These are phyloP conservation scores for Drosophila imparisetae DNA, from an alignment of 2,888 invertebrate species.

Conservation along the genomic window DNA sequence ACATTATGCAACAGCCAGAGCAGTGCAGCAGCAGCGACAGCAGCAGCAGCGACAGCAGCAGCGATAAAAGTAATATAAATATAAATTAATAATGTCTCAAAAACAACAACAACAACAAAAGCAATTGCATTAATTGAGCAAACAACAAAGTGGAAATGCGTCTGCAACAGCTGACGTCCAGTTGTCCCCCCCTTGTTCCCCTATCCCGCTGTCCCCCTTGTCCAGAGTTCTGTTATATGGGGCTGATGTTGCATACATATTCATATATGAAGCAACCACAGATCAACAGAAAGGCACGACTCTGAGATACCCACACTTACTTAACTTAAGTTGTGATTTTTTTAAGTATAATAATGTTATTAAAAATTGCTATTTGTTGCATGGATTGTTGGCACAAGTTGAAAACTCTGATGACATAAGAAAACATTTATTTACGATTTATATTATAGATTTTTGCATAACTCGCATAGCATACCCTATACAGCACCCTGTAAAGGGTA, in stretches of 20 bases:
- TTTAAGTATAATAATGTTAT: too few relatives aligned
- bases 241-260: slow-evolving; percentile 32
- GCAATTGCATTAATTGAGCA: slow-evolving; percentile 81
- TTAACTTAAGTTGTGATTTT: too few relatives aligned
- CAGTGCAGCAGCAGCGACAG: slow-evolving; percentile 14
- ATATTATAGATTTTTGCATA: neutral
- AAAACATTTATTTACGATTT: neutral
- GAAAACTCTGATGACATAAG: too few relatives aligned
- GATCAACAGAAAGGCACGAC: neutral
- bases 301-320: slow-evolving; percentile 7
- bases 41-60: slow-evolving; percentile 35
- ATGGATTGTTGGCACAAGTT: neutral
- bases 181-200: neutral
- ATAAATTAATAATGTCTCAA: slow-evolving; percentile 75
- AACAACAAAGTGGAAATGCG: slow-evolving; percentile 78
- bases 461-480: neutral
- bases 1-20: slow-evolving; percentile 48
- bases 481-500: neutral
- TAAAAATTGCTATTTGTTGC: neutral
- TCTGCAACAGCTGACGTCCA: slow-evolving; percentile 52
- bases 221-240: slow-evolving; percentile 15
- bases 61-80: slow-evolving; percentile 70
- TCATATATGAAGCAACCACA: slow-evolving; percentile 27
- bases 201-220: neutral
- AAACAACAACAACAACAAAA: slow-evolving; percentile 41